Evolutionary conservation across 2,797 vertebrate species (phyloP).

Genomic region (Coregonus sp.): DNA sequence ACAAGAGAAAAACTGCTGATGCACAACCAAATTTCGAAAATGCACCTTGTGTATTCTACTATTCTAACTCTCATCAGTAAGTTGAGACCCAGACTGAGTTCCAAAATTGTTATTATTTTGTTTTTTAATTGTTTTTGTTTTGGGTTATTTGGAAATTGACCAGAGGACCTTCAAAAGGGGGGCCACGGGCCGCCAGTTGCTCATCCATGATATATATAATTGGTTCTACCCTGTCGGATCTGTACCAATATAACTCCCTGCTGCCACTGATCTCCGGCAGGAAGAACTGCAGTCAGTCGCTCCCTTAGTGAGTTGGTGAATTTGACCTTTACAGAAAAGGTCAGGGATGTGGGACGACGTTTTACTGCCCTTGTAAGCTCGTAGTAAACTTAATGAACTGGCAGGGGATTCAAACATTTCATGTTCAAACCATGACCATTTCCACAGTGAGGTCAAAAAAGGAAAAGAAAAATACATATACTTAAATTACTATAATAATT

Average conservation of each 20-base stretch:
- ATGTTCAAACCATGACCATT: conserved; percentile 7
- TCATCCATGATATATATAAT: no score
- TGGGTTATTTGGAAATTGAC: no score
- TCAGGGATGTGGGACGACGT: conserved; percentile 36
- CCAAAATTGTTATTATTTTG: no score
- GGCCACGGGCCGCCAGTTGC: no score
- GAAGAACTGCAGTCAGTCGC: conserved; percentile 4
- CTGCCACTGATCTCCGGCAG: conserved; percentile 24
- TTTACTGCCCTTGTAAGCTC: conserved; percentile 29
- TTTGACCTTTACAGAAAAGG: conserved; percentile 58
- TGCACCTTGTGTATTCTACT: no score
- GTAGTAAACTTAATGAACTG: conserved; percentile 37
- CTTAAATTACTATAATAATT: not conserved
- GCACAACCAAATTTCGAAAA: no score
- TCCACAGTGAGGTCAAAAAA: conserved; percentile 6
- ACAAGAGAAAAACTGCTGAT: no score
- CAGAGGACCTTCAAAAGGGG: no score
- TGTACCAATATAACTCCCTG: not conserved
- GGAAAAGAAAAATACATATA: not conserved
- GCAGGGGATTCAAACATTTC: conserved; percentile 22
- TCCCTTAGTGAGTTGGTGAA: conserved; percentile 12
- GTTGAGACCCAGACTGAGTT: no score
- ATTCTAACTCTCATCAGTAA: no score
- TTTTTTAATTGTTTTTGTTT: no score
- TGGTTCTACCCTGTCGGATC: conserved; percentile 12